Percentiles rank a stretch among this genome's conserved stretches.
These are phyloP conservation scores for Mactra quadrangularis DNA, from an alignment of 1,140 invertebrate species.

Conservation along the genomic window DNA sequence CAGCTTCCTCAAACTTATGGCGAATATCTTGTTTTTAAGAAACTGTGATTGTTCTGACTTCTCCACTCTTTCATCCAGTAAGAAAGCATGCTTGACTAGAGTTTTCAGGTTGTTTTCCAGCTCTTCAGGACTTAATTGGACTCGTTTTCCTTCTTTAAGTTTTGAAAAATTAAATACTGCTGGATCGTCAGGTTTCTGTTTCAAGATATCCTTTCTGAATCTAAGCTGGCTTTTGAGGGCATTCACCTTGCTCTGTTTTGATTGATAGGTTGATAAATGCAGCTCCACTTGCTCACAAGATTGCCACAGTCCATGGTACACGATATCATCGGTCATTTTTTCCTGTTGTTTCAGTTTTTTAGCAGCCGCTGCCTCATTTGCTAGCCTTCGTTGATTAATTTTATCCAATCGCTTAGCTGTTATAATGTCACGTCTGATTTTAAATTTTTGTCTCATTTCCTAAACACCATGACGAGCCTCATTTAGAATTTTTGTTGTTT, in stretches of 20 bases:
- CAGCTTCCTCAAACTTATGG: not conserved
- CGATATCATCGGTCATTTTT: conserved; percentile 3
- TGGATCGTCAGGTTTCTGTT: not conserved
- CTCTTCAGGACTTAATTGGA: not conserved
- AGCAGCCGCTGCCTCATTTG: not conserved
- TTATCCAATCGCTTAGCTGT: not conserved
- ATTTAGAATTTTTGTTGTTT: not conserved
- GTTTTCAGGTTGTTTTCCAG: not conserved
- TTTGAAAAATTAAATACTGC: conserved; percentile 1
- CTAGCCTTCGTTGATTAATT: not conserved
- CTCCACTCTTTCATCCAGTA: conserved; percentile 9
- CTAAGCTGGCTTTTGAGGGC: conserved; percentile 2
- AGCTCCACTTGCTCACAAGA: conserved; percentile 1
- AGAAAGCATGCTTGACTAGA: not conserved
- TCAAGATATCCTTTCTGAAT: conserved; percentile 4
- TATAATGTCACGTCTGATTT: not conserved
- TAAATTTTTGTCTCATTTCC: conserved; percentile 5
- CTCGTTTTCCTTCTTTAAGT: not conserved
- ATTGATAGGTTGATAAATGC: conserved; percentile 15
- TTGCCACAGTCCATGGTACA: conserved; percentile 20
- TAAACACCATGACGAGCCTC: not conserved
- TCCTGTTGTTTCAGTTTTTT: conserved; percentile 9
- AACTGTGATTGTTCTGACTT: not conserved
- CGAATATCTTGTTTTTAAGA: not conserved
- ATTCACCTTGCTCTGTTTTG: conserved; percentile 5